Evolutionary conservation across 2,113 vertebrate species (phyloP), one percentile per base, ranked within the genome.

Genomic region (Ramphastos sulfuratus): DNA sequence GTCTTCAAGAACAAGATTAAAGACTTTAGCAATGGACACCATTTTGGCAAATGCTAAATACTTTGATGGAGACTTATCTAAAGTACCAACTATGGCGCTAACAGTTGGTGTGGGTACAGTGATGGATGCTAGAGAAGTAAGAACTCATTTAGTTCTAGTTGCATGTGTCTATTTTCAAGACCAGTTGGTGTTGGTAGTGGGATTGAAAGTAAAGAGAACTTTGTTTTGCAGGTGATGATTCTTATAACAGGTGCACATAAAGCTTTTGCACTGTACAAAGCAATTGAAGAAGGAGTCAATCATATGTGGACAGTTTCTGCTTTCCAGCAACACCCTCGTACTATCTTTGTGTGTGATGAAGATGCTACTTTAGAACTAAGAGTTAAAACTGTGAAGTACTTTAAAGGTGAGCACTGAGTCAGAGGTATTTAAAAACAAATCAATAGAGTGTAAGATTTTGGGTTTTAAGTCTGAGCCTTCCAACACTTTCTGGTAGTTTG

Each of bases 251-350:
- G 98, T 52, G 98, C 98, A 37, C 98, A 98, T 93, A 98, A 98
- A 92, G 98, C 98, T 35, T 98, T 98, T 95, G 98, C 98, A 17
- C 30, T 98, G 87, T 98, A 98, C 94, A 98, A 98, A 95, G 98
- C 98, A 21, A 98, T 98, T 64, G 98, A 98, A 95, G 98, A 98
- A 96, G 98, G 98, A 61, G 97, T 98, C 77, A 98, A 97, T 85
- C 98, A 98, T 35, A 98, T 98, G 98, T 98, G 98, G 98, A 98
- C 98, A n/a, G 98, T 98, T 37, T 98, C 98, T n/a, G 98, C 98
- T 92, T 98, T 98, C 81, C 98, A 98, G 86, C 98, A 98, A 85
- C 98, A 98, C 55, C 98, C 98, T 69, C 97, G 96, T 27, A 98
- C 98, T 37, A 98, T 98, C 91, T 98, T 98, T 33, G 98, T 98